These are phyloP conservation scores for Ormyrus nitidulus DNA, from an alignment of 2,888 invertebrate species.

Conservation along the genomic window DNA sequence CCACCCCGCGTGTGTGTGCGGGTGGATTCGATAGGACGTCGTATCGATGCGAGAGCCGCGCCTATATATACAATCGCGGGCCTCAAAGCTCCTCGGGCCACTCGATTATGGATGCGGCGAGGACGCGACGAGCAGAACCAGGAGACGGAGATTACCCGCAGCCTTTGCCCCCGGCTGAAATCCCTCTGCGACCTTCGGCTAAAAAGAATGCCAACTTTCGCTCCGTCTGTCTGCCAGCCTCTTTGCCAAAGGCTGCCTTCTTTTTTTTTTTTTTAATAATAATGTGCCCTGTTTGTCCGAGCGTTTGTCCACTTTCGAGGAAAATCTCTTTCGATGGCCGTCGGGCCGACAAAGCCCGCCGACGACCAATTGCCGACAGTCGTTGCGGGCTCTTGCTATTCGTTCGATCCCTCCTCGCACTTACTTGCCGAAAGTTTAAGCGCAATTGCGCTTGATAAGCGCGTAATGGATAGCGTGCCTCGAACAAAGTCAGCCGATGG, in stretches of 20 bases:
- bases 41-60: too few species aligned
- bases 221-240: constrained; percentile 11
- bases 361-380: constrained; percentile 9
- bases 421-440: constrained; percentile 1
- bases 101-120: constrained; percentile 52
- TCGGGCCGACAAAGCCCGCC: neutral
- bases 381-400: constrained; percentile 6
- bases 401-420: constrained; percentile 34
- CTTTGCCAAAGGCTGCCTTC: constrained; percentile 7
- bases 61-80: neutral
- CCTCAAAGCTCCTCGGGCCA: constrained; percentile 45
- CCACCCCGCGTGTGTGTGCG: neutral
- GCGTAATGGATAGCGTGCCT: constrained; percentile 26
- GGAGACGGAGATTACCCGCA: constrained; percentile 33
- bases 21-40: neutral
- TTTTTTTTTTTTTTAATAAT: constrained; percentile 11
- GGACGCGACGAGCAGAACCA: constrained; percentile 37
- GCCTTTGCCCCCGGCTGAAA: neutral
- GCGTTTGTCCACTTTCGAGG: neutral
- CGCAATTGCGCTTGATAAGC: constrained; percentile 25
- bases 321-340: neutral
- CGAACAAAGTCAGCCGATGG: neutral
- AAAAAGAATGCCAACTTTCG: constrained; percentile 28
- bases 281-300: neutral
- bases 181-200: neutral